A percentile compares a stretch with the other conserved stretches of the same genome.
These are phyloP conservation scores for Protobothrops mucrosquamatus DNA, from an alignment of 2,113 vertebrate species.

Conservation along the genomic window DNA sequence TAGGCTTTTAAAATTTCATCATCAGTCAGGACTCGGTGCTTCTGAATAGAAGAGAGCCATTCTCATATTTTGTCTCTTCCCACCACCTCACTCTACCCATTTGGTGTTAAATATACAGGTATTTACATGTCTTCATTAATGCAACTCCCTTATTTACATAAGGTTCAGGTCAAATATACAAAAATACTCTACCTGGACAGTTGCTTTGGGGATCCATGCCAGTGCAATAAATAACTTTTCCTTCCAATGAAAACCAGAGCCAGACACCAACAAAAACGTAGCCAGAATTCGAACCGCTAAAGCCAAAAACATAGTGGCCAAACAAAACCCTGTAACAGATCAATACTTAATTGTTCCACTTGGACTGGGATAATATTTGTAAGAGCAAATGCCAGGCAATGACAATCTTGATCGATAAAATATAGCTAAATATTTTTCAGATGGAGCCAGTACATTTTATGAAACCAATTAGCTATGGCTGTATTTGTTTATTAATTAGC, in stretches of 20 bases:
- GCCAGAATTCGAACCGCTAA: conserved; percentile 76
- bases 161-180: not conserved
- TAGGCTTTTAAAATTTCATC: not conserved
- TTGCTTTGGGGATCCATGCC: conserved; percentile 95
- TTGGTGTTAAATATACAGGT: not conserved
- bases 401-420: not conserved
- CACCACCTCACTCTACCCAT: not conserved
- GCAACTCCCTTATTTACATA: not conserved
- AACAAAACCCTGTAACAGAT: conserved; percentile 80
- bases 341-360: conserved; percentile 33
- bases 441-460: not conserved
- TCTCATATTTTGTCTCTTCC: not conserved
- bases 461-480: not conserved
- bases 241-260: conserved; percentile 87
- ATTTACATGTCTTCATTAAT: not conserved
- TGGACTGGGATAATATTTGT: not conserved
- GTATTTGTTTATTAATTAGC: not conserved
- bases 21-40: not conserved
- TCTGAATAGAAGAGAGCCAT: not conserved
- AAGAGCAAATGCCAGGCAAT: not conserved
- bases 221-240: conserved; percentile 92
- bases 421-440: not conserved
- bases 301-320: conserved; percentile 77
- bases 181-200: conserved; percentile 83
- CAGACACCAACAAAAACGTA: conserved; percentile 85